These are phyloP conservation scores for Copidosoma aretas DNA, from an alignment of 2,888 invertebrate species.

Conservation along the genomic window DNA sequence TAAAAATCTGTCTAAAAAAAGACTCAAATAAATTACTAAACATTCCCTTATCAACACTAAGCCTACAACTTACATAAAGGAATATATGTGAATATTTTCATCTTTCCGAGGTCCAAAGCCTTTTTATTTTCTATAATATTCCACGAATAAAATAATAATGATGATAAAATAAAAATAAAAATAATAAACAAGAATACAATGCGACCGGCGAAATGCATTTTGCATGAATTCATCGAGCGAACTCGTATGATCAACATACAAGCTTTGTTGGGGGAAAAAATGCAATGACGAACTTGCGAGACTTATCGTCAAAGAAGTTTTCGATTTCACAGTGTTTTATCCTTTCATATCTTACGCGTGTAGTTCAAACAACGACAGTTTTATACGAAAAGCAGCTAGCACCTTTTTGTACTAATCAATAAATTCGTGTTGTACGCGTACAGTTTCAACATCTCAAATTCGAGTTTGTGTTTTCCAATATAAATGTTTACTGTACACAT, in stretches of 20 bases:
- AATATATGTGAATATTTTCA: slow-evolving; percentile 16
- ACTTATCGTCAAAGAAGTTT: slow-evolving; percentile 10
- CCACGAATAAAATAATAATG: slow-evolving; percentile 16
- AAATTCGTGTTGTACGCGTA: slow-evolving; percentile 4
- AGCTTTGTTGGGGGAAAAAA: slow-evolving; percentile 8
- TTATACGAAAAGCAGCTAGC: slow-evolving; percentile 32
- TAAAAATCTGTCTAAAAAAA: slow-evolving; percentile 35
- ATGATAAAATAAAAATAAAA: slow-evolving; percentile 7
- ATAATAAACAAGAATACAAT: slow-evolving; percentile 6
- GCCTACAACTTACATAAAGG: too few relatives aligned
- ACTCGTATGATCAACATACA: slow-evolving; percentile 34
- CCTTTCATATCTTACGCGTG: background rate
- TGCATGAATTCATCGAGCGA: slow-evolving; percentile 12
- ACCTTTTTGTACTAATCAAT: slow-evolving; percentile 32
- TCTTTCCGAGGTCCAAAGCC: slow-evolving; percentile 10
- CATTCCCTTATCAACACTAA: slow-evolving; percentile 37
- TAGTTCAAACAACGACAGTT: slow-evolving; percentile 12
- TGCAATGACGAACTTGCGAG: slow-evolving; percentile 8
- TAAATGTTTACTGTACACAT: background rate
- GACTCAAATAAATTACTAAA: slow-evolving; percentile 42
- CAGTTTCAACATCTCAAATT: slow-evolving; percentile 1
- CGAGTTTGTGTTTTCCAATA: background rate
- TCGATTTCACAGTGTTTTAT: slow-evolving; percentile 13
- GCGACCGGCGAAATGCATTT: slow-evolving; percentile 23
- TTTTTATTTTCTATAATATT: slow-evolving; percentile 20